Evolutionary conservation across 2,797 vertebrate species (phyloP).

Genomic region (Chanos chanos): DNA sequence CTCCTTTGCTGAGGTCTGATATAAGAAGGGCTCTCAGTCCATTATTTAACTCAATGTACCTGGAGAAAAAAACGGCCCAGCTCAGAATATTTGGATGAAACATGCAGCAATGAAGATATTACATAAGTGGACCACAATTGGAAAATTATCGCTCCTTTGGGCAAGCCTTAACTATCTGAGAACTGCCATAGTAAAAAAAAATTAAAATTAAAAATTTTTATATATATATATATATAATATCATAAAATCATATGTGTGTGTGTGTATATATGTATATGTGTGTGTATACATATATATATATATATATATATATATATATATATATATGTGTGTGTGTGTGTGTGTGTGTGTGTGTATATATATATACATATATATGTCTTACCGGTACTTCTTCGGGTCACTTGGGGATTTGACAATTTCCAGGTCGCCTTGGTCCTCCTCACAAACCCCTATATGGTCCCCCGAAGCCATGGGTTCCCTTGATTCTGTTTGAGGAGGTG

Average conservation of each 20-base stretch:
- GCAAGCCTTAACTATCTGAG: too few species aligned
- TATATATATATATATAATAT: too few species aligned
- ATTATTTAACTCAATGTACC: conserved; percentile 85
- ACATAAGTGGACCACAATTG: too few species aligned
- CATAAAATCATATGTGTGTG: too few species aligned
- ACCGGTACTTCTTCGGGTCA: conserved; percentile 95
- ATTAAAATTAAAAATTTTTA: too few species aligned
- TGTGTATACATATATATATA: too few species aligned
- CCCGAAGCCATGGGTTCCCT: conserved; percentile 23
- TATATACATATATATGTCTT: conserved; percentile 15
- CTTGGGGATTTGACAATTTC: conserved; percentile 87
- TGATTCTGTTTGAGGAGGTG: conserved; percentile 24
- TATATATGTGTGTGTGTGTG: too few species aligned
- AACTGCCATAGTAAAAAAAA: too few species aligned
- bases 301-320: too few species aligned
- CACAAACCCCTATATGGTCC: conserved; percentile 24
- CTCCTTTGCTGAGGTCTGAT: conserved; percentile 80
- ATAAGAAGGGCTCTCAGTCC: conserved; percentile 87
- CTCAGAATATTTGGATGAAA: not conserved
- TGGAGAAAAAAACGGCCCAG: conserved; percentile 48
- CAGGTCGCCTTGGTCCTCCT: conserved; percentile 67
- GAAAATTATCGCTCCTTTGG: too few species aligned
- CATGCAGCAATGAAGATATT: not conserved
- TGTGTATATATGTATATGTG: too few species aligned
- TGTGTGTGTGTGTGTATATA: too few species aligned